Conservation (phyloP, 2,797 vertebrate species). For the Numenius phaeopus region DNA sequence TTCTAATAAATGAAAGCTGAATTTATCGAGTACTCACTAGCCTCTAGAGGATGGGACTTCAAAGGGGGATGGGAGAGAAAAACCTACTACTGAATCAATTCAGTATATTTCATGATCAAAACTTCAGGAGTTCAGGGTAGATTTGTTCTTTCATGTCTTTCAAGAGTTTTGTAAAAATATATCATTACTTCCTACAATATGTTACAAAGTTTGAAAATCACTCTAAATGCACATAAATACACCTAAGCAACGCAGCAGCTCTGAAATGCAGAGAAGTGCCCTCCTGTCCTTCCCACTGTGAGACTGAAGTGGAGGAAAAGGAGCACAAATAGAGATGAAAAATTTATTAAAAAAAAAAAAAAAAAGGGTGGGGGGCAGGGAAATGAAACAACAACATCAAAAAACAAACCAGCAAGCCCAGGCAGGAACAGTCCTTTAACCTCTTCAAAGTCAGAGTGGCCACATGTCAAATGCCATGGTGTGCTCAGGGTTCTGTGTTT, state of each 20-base stretch:
- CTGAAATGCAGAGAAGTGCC: neutral
- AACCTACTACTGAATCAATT: neutral
- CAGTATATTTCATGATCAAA: neutral
- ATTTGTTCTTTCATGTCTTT: neutral
- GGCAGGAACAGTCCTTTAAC: neutral
- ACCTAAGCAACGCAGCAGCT: neutral
- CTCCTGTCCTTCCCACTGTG: neutral
- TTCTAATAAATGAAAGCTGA: neutral
- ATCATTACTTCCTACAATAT: neutral
- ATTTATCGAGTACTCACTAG: neutral
- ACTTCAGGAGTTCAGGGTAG: neutral
- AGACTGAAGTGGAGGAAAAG: neutral
- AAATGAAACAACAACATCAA: neutral
- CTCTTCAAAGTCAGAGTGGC: neutral
- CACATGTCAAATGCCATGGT: neutral
- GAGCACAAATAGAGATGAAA: neutral
- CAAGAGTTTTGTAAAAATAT: neutral
- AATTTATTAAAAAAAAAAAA: neutral
- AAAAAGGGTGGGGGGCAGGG: too few species aligned
- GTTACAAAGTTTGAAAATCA: neutral
- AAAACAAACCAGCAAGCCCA: neutral
- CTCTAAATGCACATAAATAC: neutral
- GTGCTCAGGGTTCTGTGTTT: neutral
- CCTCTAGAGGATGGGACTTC: neutral
- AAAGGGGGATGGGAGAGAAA: neutral